Percentiles rank a stretch among this genome's conserved stretches.
Conservation (phyloP, 2,888 invertebrate species). For the Tinea semifulvella region DNA sequence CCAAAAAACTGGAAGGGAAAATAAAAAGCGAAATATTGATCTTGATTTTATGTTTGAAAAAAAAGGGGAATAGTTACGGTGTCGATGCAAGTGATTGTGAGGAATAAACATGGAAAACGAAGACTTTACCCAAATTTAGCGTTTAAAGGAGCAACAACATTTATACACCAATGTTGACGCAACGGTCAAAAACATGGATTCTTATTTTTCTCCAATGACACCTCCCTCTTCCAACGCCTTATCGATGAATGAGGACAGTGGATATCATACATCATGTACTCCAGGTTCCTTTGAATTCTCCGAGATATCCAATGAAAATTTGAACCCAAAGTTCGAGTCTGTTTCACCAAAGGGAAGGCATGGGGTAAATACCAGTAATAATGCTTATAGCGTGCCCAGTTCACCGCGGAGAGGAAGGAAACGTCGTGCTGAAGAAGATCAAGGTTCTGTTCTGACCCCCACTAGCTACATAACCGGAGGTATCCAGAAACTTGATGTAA, state of each 20-base stretch:
- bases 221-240: constrained; percentile 25
- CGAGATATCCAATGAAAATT: constrained; percentile 36
- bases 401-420: constrained; percentile 42
- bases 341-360: background rate
- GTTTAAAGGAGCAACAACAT: background rate
- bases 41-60: too few species aligned
- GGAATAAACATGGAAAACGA: too few species aligned
- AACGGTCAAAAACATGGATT: constrained; percentile 33
- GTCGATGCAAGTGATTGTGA: too few species aligned
- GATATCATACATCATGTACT: constrained; percentile 52
- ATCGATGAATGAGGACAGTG: constrained; percentile 52
- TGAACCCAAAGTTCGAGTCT: constrained; percentile 24
- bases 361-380: background rate
- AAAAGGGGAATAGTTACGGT: too few species aligned
- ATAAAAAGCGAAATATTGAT: too few species aligned
- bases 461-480: constrained; percentile 51
- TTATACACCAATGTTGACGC: constrained; percentile 24
- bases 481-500: constrained; percentile 44
- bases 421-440: constrained; percentile 34
- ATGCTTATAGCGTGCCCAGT: constrained; percentile 17
- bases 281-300: constrained; percentile 46
- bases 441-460: constrained; percentile 38
- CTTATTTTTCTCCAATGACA: constrained; percentile 36
- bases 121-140: background rate
- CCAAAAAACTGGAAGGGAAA: too few species aligned